Conservation (phyloP, 2,888 invertebrate genomes). For the Rotaria magnacalcarata region DNA sequence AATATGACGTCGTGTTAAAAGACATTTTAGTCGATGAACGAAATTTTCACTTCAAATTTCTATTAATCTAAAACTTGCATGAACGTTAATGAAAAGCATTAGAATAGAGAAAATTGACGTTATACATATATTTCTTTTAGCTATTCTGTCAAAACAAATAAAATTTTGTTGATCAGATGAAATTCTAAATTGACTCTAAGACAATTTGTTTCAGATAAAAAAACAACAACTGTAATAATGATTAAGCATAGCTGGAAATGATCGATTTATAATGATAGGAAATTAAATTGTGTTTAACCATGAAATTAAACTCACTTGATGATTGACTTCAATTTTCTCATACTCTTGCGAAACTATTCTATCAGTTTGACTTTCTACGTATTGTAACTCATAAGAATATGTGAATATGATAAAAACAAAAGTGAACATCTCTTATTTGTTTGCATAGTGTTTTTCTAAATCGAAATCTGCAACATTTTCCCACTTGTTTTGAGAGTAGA, state of each 20-base stretch:
- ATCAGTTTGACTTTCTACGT: background rate
- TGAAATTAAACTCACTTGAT: background rate
- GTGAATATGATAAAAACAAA: background rate
- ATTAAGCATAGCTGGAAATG: background rate
- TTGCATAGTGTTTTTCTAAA: background rate
- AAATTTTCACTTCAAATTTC: too few relatives aligned
- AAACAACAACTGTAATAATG: background rate
- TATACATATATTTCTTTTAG: too few relatives aligned
- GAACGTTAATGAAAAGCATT: too few relatives aligned
- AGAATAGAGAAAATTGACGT: too few relatives aligned
- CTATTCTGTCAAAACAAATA: too few relatives aligned
- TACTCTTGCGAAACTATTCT: background rate
- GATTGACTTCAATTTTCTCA: constrained; percentile 1
- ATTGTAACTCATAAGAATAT: background rate
- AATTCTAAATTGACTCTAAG: too few relatives aligned
- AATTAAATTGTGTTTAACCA: background rate
- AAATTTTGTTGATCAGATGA: too few relatives aligned
- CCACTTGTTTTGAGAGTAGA: background rate
- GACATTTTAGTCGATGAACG: too few relatives aligned
- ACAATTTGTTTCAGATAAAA: too few relatives aligned
- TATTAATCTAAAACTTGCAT: too few relatives aligned
- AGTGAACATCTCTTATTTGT: background rate
- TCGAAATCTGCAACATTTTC: background rate
- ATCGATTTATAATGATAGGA: background rate
- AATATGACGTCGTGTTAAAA: too few relatives aligned